Evolutionary conservation across 2,888 invertebrate species (phyloP), one percentile per base, ranked within the genome.

Genomic region (Neoitamus cyanurus): DNA sequence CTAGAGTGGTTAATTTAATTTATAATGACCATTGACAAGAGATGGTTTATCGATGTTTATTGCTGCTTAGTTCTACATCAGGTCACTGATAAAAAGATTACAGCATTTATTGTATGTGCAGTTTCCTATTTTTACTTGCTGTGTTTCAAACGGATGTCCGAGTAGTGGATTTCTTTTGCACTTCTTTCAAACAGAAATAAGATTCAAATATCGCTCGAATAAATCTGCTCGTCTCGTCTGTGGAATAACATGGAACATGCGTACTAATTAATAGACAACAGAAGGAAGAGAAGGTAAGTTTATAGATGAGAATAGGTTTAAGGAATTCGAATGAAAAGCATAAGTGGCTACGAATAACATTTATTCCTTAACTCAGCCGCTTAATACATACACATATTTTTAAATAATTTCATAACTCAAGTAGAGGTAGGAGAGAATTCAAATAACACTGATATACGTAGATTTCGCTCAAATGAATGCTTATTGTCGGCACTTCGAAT

Each of bases 401-500:
- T 20, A 58, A 58, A 58, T 37, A 20, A 75, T 13, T 37, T 75
- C 28, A 25, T n/a, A 75, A 75, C 28, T 28, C 13, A 37, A 42
- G n/a, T 72, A 75, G 37, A 42, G 30, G 75, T 75, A 20, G 75
- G 46, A 28, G 36, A 36, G 7, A 75, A 73, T 28, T 75, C 46
- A 46, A 75, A 13, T 72, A 31, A 73, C n/a, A 70, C 70, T 70
- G 70, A n/a, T n/a, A n/a, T n/a, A n/a, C n/a, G 70, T 30, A 30
- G 15, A 70, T 30, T 70, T 70, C 11, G 34, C 30, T 73, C 11
- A 73, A 73, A 75, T 42, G 20, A 37, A 42, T 37, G 42, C 42
- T 75, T 75, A 75, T 75, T 75, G 75, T 75, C 75, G 20, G 42
- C 28, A 37, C 28, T 42, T 42, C 25, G 75, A 73, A 73, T 75